Conservation (phyloP, 1,140 invertebrate species). For the Drosophila takahashii region DNA sequence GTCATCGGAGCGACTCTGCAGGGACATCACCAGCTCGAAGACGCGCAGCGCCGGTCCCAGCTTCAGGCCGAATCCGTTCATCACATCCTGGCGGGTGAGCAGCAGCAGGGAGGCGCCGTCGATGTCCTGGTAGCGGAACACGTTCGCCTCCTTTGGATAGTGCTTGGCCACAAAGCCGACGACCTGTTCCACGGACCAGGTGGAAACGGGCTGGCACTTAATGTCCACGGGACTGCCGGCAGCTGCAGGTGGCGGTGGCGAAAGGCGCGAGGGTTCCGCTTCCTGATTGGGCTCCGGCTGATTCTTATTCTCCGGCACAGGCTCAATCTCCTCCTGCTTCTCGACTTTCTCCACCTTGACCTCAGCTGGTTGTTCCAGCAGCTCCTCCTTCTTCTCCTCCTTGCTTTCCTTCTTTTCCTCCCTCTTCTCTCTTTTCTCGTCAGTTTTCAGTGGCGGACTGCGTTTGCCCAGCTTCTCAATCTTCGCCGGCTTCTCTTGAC, state of each 20-base stretch:
- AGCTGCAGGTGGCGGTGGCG: not conserved
- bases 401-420: not conserved
- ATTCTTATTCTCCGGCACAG: too few relatives aligned
- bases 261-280: not conserved
- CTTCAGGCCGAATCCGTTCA: conserved; percentile 71
- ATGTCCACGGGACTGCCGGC: not conserved
- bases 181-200: conserved; percentile 74
- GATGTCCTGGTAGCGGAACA: conserved; percentile 73
- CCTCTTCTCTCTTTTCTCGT: not conserved
- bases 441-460: not conserved
- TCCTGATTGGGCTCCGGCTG: not conserved
- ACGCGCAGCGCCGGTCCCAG: conserved; percentile 74
- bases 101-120: conserved; percentile 75
- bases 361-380: not conserved
- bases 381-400: not conserved
- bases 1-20: conserved; percentile 62
- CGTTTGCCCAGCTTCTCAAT: conserved; percentile 15
- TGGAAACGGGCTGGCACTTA: conserved; percentile 16
- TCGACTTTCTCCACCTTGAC: not conserved
- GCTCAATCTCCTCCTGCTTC: not conserved
- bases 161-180: conserved; percentile 46
- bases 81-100: conserved; percentile 71
- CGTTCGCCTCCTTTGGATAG: conserved; percentile 68
- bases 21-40: conserved; percentile 60
- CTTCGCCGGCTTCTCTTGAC: conserved; percentile 12